Conservation (phyloP, 2,888 invertebrate genomes). For the Lasioglossum villosulum region DNA sequence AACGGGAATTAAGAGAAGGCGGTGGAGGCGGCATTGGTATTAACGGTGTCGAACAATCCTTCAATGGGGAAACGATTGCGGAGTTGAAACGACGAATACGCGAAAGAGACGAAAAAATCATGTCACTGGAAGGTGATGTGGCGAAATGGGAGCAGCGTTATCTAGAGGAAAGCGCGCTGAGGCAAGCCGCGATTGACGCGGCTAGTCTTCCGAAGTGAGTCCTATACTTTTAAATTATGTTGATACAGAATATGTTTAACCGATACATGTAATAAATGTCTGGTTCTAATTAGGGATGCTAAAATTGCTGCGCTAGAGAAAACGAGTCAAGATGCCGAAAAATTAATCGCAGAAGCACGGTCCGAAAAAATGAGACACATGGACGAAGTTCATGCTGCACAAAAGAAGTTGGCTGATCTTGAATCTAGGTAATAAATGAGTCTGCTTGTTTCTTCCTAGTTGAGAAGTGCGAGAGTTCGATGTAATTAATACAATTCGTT, state of each 20-base stretch:
- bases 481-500: not conserved
- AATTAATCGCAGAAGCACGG: conserved; percentile 93
- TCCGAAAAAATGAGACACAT: conserved; percentile 94
- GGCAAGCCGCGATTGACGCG: conserved; percentile 93
- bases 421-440: conserved; percentile 90
- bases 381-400: conserved; percentile 94
- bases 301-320: conserved; percentile 94
- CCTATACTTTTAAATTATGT: not conserved
- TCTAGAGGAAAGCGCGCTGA: conserved; percentile 91
- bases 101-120: conserved; percentile 90
- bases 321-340: conserved; percentile 93
- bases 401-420: conserved; percentile 93
- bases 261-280: conserved; percentile 2
- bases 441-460: not conserved
- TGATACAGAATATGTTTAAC: not conserved
- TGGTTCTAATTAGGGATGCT: conserved; percentile 87
- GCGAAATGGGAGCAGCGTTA: conserved; percentile 95
- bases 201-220: conserved; percentile 85
- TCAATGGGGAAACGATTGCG: conserved; percentile 86
- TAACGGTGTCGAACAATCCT: conserved; percentile 82
- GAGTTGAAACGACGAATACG: conserved; percentile 88
- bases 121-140: conserved; percentile 91
- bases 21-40: conserved; percentile 71
- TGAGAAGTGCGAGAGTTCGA: not conserved
- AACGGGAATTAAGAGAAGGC: conserved; percentile 90